Conservation (phyloP, 1,140 invertebrate species). For the Hesperophylax magnus region DNA sequence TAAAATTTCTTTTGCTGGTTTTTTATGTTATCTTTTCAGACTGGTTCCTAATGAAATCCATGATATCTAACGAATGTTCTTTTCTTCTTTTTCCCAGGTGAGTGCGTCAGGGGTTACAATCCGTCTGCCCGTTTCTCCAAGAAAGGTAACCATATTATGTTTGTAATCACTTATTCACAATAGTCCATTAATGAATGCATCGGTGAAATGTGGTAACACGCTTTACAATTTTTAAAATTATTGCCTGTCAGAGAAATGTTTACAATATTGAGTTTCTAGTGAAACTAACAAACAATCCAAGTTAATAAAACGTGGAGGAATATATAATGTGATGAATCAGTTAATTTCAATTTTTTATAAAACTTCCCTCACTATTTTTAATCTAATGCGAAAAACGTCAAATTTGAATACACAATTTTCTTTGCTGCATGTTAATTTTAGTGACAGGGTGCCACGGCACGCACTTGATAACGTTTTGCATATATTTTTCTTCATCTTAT, state of each 20-base stretch:
- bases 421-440: not conserved
- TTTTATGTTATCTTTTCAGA: too few relatives aligned
- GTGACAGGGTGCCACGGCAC: not conserved
- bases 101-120: slow-evolving; percentile 58
- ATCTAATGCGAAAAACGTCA: not conserved
- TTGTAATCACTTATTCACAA: slow-evolving; percentile 29
- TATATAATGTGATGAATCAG: too few relatives aligned
- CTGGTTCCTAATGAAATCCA: too few relatives aligned
- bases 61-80: slow-evolving; percentile 7
- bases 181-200: slow-evolving; percentile 14
- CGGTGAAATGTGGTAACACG: slow-evolving; percentile 7
- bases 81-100: slow-evolving; percentile 47
- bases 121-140: slow-evolving; percentile 57
- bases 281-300: too few relatives aligned
- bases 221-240: not conserved
- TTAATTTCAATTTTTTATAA: too few relatives aligned
- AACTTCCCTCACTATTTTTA: too few relatives aligned
- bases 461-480: slow-evolving; percentile 1
- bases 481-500: not conserved
- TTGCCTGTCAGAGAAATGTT: too few relatives aligned
- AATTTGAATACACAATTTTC: not conserved
- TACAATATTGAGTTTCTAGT: too few relatives aligned
- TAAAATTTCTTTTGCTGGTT: too few relatives aligned
- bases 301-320: too few relatives aligned
- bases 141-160: slow-evolving; percentile 56